Conservation (phyloP, 1,140 invertebrate genomes). For the Drosophila neocordata region DNA sequence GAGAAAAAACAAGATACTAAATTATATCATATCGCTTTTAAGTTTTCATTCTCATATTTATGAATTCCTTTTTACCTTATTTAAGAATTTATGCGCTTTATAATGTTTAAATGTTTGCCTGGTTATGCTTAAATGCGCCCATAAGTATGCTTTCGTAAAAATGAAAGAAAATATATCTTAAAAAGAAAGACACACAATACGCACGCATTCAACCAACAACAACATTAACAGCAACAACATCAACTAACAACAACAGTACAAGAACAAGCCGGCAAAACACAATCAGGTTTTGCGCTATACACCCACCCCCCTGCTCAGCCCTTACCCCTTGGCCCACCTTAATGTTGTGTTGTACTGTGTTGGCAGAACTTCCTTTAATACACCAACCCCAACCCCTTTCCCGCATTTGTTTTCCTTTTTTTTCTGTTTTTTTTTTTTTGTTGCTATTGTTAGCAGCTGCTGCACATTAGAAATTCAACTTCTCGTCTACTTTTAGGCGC, state of each 20-base stretch:
- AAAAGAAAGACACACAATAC: conserved; percentile 24
- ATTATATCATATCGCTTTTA: no score
- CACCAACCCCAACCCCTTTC: not conserved
- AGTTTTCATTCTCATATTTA: no score
- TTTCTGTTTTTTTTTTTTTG: conserved; percentile 8
- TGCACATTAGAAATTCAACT: conserved; percentile 79
- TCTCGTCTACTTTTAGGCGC: conserved; percentile 75
- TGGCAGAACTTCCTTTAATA: conserved; percentile 1
- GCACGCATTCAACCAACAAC: conserved; percentile 17
- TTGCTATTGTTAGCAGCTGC: conserved; percentile 75
- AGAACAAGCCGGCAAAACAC: conserved; percentile 54
- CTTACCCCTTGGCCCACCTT: not conserved
- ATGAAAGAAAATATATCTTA: conserved; percentile 25
- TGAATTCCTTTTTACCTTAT: conserved; percentile 18
- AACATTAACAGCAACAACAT: conserved; percentile 13
- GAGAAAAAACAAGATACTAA: no score
- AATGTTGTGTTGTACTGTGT: not conserved
- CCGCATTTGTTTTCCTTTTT: not conserved
- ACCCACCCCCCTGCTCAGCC: not conserved
- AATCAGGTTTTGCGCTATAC: conserved; percentile 48
- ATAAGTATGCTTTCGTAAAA: conserved; percentile 51
- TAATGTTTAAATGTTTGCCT: not conserved
- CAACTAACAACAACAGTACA: conserved; percentile 59
- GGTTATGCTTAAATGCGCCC: conserved; percentile 47
- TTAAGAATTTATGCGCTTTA: conserved; percentile 48